Percentiles rank a stretch among this genome's conserved stretches.
Evolutionary conservation across 2,888 invertebrate species (phyloP).

Genomic region (Cantharis lateralis): DNA sequence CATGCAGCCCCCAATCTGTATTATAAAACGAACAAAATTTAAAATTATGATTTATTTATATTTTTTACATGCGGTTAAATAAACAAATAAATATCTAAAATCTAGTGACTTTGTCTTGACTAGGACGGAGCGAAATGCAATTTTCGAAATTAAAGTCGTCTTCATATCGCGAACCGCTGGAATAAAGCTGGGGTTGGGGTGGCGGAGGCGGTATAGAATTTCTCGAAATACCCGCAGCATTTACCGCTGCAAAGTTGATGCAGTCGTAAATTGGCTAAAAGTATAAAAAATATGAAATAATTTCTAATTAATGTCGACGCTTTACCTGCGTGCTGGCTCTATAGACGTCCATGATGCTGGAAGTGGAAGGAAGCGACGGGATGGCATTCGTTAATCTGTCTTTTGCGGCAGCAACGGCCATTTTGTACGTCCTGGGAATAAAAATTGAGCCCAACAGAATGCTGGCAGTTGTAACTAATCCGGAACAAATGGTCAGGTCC

Average conservation of each 20-base stretch:
- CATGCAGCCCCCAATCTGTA: constrained; percentile 14
- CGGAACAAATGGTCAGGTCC: constrained; percentile 65
- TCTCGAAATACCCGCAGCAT: constrained; percentile 33
- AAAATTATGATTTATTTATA: not conserved
- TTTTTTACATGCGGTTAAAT: not conserved
- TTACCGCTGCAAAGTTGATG: constrained; percentile 60
- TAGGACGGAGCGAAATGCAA: constrained; percentile 39
- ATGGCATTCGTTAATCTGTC: constrained; percentile 63
- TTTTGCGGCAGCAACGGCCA: constrained; percentile 66
- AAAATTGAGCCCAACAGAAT: constrained; percentile 67
- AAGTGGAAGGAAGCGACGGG: constrained; percentile 57
- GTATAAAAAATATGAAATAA: constrained; percentile 19
- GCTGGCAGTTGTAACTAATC: constrained; percentile 66
- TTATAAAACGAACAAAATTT: not conserved
- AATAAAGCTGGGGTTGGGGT: constrained; percentile 39
- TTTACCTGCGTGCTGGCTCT: constrained; percentile 51
- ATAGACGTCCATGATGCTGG: constrained; percentile 57
- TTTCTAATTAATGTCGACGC: not conserved
- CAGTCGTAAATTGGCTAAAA: constrained; percentile 63
- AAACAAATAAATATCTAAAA: constrained; percentile 41
- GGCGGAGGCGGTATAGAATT: constrained; percentile 12
- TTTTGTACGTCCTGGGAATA: constrained; percentile 71
- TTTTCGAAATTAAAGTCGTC: constrained; percentile 46
- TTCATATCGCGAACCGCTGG: constrained; percentile 45
- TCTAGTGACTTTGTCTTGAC: constrained; percentile 52